Evolutionary conservation across 2,888 invertebrate genomes (phyloP).

Genomic region (Sminthurides aquaticus): DNA sequence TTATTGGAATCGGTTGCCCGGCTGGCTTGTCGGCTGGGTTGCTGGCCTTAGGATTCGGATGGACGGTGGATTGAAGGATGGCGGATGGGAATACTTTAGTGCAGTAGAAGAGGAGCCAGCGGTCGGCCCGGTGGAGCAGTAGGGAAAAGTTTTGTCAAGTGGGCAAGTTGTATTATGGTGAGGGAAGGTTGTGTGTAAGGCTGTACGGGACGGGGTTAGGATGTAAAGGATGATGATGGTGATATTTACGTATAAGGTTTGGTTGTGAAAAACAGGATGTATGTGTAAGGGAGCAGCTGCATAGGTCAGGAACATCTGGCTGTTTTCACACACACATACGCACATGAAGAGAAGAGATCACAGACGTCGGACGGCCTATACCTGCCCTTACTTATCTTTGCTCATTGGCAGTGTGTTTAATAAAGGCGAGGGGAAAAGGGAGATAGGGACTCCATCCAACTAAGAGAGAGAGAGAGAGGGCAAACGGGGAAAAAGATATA

Average conservation of each 20-base stretch:
- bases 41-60: too few relatives aligned
- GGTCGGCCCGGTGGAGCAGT: not conserved
- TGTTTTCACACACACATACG: slow-evolving; percentile 18
- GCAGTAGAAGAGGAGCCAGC: too few relatives aligned
- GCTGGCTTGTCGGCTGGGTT: not conserved
- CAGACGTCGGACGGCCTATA: slow-evolving; percentile 23
- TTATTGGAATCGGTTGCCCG: not conserved
- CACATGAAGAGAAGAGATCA: not conserved
- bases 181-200: not conserved
- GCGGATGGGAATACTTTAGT: too few relatives aligned
- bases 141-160: slow-evolving; percentile 21
- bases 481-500: not conserved
- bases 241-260: not conserved
- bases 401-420: not conserved
- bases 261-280: slow-evolving; percentile 25
- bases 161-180: slow-evolving; percentile 18
- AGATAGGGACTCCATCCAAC: too few relatives aligned
- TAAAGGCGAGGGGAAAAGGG: too few relatives aligned
- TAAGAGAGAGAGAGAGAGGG: not conserved
- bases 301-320: slow-evolving; percentile 37
- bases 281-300: slow-evolving; percentile 29
- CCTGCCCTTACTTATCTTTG: slow-evolving; percentile 24
- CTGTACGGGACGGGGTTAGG: not conserved
- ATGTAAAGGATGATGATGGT: not conserved
- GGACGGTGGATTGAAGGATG: too few relatives aligned